Conservation (phyloP, 2,888 invertebrate genomes). For the Eristalis tenax region DNA sequence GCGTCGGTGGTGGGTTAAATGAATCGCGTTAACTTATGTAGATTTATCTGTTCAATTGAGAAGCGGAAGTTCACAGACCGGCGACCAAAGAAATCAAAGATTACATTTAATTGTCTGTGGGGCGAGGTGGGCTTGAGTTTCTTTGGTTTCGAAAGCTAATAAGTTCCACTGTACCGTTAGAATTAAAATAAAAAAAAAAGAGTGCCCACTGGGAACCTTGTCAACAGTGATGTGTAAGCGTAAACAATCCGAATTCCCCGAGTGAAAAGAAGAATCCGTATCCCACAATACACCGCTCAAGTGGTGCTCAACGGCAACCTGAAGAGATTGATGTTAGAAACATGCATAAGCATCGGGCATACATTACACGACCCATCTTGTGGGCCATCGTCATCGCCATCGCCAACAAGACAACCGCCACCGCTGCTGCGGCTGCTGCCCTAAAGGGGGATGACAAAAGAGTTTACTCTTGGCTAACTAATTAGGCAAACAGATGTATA, state of each 20-base stretch:
- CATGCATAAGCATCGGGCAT: constrained; percentile 48
- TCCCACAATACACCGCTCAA: constrained; percentile 39
- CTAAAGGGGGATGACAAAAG: constrained; percentile 64
- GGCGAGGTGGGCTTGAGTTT: background rate
- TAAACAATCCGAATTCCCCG: constrained; percentile 25
- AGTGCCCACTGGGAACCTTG: constrained; percentile 11
- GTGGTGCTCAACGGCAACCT: constrained; percentile 65
- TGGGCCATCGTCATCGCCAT: constrained; percentile 2
- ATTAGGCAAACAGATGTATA: constrained; percentile 61
- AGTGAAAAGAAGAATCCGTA: constrained; percentile 24
- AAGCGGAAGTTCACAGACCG: constrained; percentile 39
- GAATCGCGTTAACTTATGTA: constrained; percentile 11
- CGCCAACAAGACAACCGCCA: background rate
- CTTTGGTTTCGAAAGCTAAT: constrained; percentile 14
- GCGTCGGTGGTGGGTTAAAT: background rate
- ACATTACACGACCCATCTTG: constrained; percentile 38
- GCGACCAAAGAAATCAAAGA: constrained; percentile 20
- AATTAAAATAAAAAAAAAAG: background rate
- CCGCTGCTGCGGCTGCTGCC: constrained; percentile 1
- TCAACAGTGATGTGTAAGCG: constrained; percentile 48
- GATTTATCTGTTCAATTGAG: constrained; percentile 24
- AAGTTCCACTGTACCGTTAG: background rate
- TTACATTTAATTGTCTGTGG: background rate
- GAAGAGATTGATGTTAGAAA: constrained; percentile 66
- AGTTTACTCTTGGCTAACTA: constrained; percentile 68